Conservation (phyloP, 2,113 vertebrate genomes). For the Barbus barbus region DNA sequence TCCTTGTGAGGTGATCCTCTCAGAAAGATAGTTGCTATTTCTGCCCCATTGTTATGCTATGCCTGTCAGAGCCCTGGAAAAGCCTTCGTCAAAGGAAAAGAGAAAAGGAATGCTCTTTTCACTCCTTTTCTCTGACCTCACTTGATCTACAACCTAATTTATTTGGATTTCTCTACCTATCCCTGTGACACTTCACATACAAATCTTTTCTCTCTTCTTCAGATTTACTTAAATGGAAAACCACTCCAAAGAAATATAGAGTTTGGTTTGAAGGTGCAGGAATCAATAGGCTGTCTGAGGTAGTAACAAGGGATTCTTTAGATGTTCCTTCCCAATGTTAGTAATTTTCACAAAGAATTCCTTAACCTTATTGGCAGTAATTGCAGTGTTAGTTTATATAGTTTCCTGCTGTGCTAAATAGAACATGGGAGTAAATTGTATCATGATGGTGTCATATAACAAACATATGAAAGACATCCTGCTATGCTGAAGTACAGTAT, state of each 20-base stretch:
- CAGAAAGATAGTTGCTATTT: too few relatives aligned
- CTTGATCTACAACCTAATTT: too few relatives aligned
- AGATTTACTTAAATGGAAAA: background rate
- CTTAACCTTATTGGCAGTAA: background rate
- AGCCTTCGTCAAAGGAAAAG: background rate
- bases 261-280: background rate
- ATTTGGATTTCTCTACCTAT: too few relatives aligned
- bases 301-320: background rate
- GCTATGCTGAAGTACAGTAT: background rate
- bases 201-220: background rate
- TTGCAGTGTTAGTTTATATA: background rate
- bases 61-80: too few relatives aligned
- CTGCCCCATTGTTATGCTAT: too few relatives aligned
- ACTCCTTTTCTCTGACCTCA: too few relatives aligned
- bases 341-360: background rate
- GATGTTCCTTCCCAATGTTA: background rate
- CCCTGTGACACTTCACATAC: background rate
- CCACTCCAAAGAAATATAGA: background rate
- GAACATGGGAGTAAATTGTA: background rate
- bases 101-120: conserved; percentile 29
- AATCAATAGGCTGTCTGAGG: background rate
- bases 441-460: background rate
- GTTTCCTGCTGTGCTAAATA: background rate
- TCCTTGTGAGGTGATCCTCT: too few relatives aligned
- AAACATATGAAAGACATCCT: too few relatives aligned